These are phyloP conservation scores for Prietella phreatophila DNA, from an alignment of 2,113 vertebrate species.

Conservation along the genomic window DNA sequence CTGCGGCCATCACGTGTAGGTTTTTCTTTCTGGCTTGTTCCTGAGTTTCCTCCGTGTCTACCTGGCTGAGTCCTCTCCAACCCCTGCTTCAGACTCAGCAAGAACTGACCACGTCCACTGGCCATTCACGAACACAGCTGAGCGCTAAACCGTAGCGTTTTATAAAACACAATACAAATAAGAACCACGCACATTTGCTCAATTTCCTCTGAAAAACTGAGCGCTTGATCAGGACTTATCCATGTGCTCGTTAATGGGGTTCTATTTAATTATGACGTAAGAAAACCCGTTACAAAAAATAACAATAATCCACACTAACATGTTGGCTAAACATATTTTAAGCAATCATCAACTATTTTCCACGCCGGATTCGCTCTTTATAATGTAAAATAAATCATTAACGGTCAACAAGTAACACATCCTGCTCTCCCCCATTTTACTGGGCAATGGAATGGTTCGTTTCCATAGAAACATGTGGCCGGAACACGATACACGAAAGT, in stretches of 20 bases:
- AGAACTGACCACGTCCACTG: conserved; percentile 21
- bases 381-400: neutral
- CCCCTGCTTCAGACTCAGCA: conserved; percentile 15
- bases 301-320: too few species aligned
- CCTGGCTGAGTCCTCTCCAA: neutral
- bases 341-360: neutral
- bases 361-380: too few species aligned
- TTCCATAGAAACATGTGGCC: neutral
- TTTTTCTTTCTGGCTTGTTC: neutral
- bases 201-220: neutral
- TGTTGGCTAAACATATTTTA: neutral
- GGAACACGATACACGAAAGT: neutral
- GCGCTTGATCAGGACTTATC: neutral
- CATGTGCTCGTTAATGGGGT: neutral
- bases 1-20: neutral
- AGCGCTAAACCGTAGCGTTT: neutral
- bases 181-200: neutral
- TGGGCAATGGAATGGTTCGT: neutral
- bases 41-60: neutral
- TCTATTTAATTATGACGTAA: neutral
- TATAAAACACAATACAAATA: neutral
- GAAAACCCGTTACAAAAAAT: neutral
- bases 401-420: neutral
- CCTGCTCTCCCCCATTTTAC: neutral
- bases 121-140: conserved; percentile 14